Evolutionary conservation across 2,113 vertebrate species (phyloP).

Genomic region (Albula glossodonta): DNA sequence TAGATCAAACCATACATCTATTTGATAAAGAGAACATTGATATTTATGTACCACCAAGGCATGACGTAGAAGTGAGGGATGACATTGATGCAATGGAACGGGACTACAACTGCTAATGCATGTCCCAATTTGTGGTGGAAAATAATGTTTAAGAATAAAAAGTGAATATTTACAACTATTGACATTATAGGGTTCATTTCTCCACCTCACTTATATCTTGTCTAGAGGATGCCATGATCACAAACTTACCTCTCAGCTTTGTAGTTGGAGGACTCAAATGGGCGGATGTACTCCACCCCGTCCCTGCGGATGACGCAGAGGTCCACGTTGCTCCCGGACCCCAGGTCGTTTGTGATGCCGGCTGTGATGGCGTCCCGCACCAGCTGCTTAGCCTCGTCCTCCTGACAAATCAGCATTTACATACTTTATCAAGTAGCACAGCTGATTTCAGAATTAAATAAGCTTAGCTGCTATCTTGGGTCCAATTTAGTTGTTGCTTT

Average conservation of each 20-base stretch:
- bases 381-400: constrained; percentile 70
- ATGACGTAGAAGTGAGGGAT: background rate
- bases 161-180: background rate
- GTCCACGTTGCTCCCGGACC: constrained; percentile 80
- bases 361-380: constrained; percentile 71
- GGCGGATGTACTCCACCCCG: constrained; percentile 68
- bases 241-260: constrained; percentile 52
- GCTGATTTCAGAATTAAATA: too few species aligned
- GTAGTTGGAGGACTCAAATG: constrained; percentile 58
- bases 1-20: background rate
- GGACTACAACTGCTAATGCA: background rate
- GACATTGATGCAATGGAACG: background rate
- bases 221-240: too few species aligned
- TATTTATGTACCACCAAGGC: background rate
- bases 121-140: background rate
- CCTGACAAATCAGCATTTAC: constrained; percentile 54
- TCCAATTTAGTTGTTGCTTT: too few species aligned
- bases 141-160: too few species aligned
- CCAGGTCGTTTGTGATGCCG: constrained; percentile 81
- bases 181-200: too few species aligned
- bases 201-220: too few species aligned
- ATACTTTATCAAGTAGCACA: too few species aligned
- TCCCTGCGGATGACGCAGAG: constrained; percentile 73
- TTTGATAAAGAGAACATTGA: background rate
- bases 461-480: too few species aligned